Percentiles rank a stretch among this genome's conserved stretches.
Conservation (phyloP, 1,140 invertebrate genomes). For the Ectropis grisescens region DNA sequence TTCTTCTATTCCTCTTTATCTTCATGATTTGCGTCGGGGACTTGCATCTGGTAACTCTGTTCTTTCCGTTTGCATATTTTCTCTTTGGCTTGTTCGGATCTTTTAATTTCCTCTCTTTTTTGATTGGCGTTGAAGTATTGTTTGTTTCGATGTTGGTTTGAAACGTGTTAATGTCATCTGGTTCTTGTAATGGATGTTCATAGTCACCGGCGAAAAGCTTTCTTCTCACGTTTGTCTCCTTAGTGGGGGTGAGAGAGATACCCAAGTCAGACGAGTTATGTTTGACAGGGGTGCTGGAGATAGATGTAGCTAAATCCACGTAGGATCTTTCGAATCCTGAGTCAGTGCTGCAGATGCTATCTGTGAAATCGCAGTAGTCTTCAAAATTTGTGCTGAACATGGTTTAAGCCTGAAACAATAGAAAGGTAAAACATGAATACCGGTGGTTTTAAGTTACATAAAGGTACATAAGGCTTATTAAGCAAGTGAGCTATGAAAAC, state of each 20-base stretch:
- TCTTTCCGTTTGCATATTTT: constrained; percentile 77
- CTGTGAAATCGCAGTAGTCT: constrained; percentile 72
- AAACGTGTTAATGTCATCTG: constrained; percentile 34
- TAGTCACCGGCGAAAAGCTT: constrained; percentile 49
- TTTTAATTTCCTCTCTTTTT: constrained; percentile 56
- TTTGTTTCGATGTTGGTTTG: constrained; percentile 27
- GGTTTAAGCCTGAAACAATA: constrained; percentile 27
- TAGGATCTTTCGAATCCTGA: constrained; percentile 75
- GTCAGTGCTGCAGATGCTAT: constrained; percentile 78
- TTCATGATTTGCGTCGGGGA: constrained; percentile 81
- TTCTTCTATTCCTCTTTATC: constrained; percentile 86
- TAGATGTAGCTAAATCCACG: constrained; percentile 24
- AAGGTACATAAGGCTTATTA: no score
- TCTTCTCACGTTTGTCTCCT: constrained; percentile 31
- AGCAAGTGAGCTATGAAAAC: no score
- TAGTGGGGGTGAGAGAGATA: constrained; percentile 34
- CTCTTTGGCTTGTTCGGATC: constrained; percentile 71
- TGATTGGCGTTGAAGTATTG: constrained; percentile 62
- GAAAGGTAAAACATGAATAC: no score
- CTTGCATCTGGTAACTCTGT: constrained; percentile 74
- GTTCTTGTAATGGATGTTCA: constrained; percentile 24
- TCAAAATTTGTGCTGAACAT: constrained; percentile 52
- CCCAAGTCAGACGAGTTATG: constrained; percentile 42
- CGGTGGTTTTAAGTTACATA: no score
- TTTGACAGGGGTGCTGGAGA: constrained; percentile 38